Percentiles rank a stretch among this genome's conserved stretches.
Conservation (phyloP, 2,113 vertebrate species). For the Hippocampus mohnikei region DNA sequence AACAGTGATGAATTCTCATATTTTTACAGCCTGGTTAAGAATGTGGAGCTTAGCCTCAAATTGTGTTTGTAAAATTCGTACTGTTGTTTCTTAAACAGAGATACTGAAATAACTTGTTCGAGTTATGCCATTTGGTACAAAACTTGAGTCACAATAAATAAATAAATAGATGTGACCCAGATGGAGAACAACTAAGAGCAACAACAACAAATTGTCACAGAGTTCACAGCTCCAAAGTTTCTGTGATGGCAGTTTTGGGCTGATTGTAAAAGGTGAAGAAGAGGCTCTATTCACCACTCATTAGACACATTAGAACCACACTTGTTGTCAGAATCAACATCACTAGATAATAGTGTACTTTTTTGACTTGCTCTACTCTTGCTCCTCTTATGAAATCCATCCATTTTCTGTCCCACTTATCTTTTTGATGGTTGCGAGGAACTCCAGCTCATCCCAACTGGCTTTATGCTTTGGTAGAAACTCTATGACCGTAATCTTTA, state of each 20-base stretch:
- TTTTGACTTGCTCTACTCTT: neutral
- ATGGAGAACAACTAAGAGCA: neutral
- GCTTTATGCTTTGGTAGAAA: neutral
- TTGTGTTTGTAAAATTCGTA: neutral
- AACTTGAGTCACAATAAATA: neutral
- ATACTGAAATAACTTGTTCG: no score
- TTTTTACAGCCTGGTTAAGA: no score
- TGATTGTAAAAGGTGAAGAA: conserved; percentile 11
- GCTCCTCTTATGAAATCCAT: neutral
- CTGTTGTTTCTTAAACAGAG: neutral
- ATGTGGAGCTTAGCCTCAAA: no score
- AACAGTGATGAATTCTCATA: no score
- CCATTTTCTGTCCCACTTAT: neutral
- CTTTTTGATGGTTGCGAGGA: neutral
- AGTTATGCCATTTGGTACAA: neutral
- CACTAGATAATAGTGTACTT: neutral
- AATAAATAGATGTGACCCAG: neutral
- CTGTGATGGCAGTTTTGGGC: conserved; percentile 21
- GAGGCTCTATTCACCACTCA: conserved; percentile 8
- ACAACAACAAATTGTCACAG: neutral
- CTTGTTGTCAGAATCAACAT: neutral
- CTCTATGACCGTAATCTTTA: neutral
- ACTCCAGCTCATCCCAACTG: neutral
- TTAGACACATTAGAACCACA: neutral
- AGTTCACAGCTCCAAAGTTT: conserved; percentile 17